phyloP scores from a whole-genome alignment of 64 coral and sea anemone genomes.

The Montipora efflorescens region DNA sequence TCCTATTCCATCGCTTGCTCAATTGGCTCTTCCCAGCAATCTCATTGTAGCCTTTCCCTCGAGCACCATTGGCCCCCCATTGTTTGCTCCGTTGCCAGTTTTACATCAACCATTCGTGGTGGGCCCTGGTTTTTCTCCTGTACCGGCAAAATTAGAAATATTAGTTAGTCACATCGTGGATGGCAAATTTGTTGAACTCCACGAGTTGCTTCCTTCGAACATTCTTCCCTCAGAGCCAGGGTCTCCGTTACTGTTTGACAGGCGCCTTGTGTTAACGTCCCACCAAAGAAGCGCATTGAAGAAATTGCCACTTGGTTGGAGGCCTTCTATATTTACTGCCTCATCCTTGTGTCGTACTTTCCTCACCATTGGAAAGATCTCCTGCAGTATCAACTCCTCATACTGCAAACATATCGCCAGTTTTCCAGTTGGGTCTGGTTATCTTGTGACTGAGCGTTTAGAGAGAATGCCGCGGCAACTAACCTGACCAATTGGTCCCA shows the following conservation, averaged over 20 bases:
- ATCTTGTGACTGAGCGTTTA: too few relatives aligned
- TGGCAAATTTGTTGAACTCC: constrained; percentile 37
- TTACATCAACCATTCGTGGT: constrained; percentile 3
- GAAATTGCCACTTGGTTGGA: constrained; percentile 38
- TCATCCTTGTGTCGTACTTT: neutral
- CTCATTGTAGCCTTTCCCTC: neutral
- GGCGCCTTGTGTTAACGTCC: neutral
- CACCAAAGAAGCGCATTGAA: constrained; percentile 30
- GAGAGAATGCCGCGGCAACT: too few relatives aligned
- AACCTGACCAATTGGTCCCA: too few relatives aligned
- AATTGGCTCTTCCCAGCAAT: neutral
- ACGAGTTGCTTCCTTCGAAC: constrained; percentile 8
- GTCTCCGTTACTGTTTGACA: constrained; percentile 23
- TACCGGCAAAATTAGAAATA: constrained; percentile 1
- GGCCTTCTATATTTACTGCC: constrained; percentile 8
- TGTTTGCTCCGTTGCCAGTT: neutral
- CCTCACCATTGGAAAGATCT: constrained; percentile 24
- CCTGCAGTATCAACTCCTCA: constrained; percentile 15
- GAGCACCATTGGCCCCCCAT: neutral
- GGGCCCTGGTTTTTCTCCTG: neutral
- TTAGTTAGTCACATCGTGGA: neutral
- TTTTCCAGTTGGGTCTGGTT: too few relatives aligned
- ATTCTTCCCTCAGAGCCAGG: neutral
- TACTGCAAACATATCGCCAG: neutral
- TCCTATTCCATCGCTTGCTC: neutral